A percentile compares a stretch with the other conserved stretches of the same genome.
Conservation (phyloP, 2,113 vertebrate genomes). For the Sorex araneus region DNA sequence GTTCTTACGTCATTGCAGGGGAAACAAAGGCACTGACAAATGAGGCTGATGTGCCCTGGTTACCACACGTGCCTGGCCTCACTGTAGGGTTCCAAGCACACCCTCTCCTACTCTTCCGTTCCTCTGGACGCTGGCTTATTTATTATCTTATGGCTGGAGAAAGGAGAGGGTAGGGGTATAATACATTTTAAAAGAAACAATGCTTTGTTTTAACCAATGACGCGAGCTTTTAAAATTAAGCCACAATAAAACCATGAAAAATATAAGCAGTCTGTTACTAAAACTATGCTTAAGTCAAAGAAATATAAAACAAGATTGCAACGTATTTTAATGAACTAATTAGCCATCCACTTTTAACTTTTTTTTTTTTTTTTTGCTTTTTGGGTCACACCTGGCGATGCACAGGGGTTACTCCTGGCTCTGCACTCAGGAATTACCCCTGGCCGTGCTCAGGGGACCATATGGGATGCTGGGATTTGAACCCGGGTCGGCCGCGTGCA, state of each 20-base stretch:
- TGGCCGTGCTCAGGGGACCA: too few relatives aligned
- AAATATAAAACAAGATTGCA: background rate
- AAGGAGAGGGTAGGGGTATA: background rate
- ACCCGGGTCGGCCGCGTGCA: too few relatives aligned
- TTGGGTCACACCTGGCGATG: too few relatives aligned
- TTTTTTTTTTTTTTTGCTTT: too few relatives aligned
- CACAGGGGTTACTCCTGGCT: too few relatives aligned
- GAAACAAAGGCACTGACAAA: background rate
- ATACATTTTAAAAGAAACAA: conserved; percentile 25
- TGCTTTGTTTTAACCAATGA: conserved; percentile 5
- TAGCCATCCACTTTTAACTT: background rate
- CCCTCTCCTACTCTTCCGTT: background rate
- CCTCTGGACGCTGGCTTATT: background rate
- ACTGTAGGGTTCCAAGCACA: background rate
- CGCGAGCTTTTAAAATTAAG: conserved; percentile 41
- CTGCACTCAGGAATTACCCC: too few relatives aligned
- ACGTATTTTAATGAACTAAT: background rate
- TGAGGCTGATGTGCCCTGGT: background rate
- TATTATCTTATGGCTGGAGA: background rate
- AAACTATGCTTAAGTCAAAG: background rate
- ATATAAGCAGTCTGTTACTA: background rate
- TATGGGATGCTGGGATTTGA: too few relatives aligned
- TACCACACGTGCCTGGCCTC: background rate
- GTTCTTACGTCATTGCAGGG: background rate
- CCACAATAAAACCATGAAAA: background rate